phyloP scores from a whole-genome alignment of 2,797 vertebrate species.

The Characodon lateralis region DNA sequence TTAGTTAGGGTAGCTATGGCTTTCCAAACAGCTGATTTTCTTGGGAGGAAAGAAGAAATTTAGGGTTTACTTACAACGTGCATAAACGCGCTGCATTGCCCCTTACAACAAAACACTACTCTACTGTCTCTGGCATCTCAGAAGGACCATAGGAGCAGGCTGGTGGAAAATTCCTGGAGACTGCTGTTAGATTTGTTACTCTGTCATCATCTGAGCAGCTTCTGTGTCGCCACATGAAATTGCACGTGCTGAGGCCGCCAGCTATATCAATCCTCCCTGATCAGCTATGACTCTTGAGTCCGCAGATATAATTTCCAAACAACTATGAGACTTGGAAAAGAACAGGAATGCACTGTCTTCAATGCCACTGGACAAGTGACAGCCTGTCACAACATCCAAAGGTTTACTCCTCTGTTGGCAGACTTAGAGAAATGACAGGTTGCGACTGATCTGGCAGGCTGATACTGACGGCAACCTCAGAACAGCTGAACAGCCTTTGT shows the following conservation, averaged over 20 bases:
- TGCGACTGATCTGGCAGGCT: background rate
- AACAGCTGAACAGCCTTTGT: background rate
- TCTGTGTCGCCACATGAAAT: too few species aligned
- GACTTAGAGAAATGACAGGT: background rate
- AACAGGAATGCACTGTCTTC: background rate
- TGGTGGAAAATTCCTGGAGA: background rate
- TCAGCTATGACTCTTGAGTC: background rate
- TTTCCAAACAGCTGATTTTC: too few species aligned
- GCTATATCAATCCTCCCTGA: background rate
- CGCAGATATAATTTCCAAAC: background rate
- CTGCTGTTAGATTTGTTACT: background rate
- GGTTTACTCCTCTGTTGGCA: background rate
- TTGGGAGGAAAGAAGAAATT: background rate
- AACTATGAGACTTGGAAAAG: background rate
- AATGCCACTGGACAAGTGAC: background rate
- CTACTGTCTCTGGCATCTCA: background rate
- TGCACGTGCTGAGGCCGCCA: background rate
- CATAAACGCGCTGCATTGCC: too few species aligned
- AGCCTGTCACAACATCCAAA: background rate
- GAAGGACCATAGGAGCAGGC: background rate
- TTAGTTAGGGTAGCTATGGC: too few species aligned
- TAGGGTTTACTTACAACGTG: background rate
- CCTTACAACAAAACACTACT: background rate
- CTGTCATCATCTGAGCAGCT: background rate
- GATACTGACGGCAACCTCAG: background rate